These are phyloP conservation scores for Uloborus plumipes DNA, from an alignment of 2,888 invertebrate species.

Conservation along the genomic window DNA sequence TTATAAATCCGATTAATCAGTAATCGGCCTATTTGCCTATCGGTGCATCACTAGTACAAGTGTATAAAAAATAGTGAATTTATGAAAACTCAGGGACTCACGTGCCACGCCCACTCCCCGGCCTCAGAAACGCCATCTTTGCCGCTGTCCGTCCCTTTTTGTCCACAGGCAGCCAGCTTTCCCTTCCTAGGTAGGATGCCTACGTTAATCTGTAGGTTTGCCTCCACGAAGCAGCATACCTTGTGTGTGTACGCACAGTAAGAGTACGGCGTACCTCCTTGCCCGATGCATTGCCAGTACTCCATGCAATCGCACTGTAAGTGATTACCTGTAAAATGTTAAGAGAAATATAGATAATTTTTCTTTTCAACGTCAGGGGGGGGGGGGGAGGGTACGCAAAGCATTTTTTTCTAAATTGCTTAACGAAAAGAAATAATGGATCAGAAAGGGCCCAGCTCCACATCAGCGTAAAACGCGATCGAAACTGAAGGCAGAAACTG, in stretches of 20 bases:
- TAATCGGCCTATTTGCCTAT: no score
- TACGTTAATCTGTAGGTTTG: slow-evolving; percentile 67
- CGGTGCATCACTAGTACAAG: no score
- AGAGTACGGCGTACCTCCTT: slow-evolving; percentile 71
- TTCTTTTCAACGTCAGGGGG: neutral
- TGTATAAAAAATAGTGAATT: no score
- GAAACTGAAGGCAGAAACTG: no score
- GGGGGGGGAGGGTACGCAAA: neutral
- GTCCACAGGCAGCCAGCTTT: slow-evolving; percentile 64
- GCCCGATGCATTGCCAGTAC: slow-evolving; percentile 71
- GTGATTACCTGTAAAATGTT: slow-evolving; percentile 7
- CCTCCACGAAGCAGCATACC: slow-evolving; percentile 70
- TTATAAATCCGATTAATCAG: no score
- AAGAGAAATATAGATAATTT: neutral
- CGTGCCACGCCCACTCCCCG: slow-evolving; percentile 73
- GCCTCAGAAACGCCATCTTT: slow-evolving; percentile 71
- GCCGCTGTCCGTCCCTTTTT: slow-evolving; percentile 68
- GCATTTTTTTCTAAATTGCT: neutral
- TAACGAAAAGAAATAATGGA: no score
- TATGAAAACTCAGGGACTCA: no score
- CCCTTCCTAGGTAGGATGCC: slow-evolving; percentile 68
- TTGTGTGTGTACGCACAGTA: slow-evolving; percentile 71
- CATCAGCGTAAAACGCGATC: no score
- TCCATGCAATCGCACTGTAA: slow-evolving; percentile 71
- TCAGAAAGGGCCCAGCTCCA: no score